phyloP scores from a whole-genome alignment of 2,113 vertebrate species.

The Triplophysa siluroides region DNA sequence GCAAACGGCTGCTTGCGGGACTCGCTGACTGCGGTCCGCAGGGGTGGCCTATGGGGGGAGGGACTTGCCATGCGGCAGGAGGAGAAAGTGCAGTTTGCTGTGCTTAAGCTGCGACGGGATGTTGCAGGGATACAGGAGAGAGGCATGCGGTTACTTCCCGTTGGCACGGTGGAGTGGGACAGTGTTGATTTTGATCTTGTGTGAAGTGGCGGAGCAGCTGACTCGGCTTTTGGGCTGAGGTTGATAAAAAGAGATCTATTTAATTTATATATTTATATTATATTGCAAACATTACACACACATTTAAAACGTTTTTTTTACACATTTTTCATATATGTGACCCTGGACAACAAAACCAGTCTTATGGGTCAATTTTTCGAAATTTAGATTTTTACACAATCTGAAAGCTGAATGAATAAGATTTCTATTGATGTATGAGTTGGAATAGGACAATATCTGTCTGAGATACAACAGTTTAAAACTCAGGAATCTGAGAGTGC shows the following conservation, averaged over 20 bases:
- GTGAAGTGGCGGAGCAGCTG: slow-evolving; percentile 52
- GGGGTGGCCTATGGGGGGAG: slow-evolving; percentile 81
- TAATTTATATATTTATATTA: neutral
- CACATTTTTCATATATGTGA: no score
- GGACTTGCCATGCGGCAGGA: slow-evolving; percentile 81
- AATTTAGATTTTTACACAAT: no score
- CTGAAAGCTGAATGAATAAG: no score
- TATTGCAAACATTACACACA: neutral
- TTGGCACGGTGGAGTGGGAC: slow-evolving; percentile 56
- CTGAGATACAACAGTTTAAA: no score
- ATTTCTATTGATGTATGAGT: no score
- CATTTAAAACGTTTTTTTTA: neutral
- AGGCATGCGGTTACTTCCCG: slow-evolving; percentile 74
- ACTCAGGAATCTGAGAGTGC: no score
- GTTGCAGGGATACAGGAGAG: slow-evolving; percentile 68
- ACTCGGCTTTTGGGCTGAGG: slow-evolving; percentile 74
- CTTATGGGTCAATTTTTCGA: no score
- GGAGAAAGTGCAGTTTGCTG: slow-evolving; percentile 77
- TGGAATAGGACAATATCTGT: no score
- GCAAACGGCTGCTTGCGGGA: slow-evolving; percentile 70
- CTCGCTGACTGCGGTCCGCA: slow-evolving; percentile 62
- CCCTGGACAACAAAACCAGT: no score
- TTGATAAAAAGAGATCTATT: neutral
- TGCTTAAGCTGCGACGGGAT: slow-evolving; percentile 78
- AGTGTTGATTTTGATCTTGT: slow-evolving; percentile 60